Conservation (phyloP, 2,888 invertebrate genomes). For the Papilio gigon region DNA sequence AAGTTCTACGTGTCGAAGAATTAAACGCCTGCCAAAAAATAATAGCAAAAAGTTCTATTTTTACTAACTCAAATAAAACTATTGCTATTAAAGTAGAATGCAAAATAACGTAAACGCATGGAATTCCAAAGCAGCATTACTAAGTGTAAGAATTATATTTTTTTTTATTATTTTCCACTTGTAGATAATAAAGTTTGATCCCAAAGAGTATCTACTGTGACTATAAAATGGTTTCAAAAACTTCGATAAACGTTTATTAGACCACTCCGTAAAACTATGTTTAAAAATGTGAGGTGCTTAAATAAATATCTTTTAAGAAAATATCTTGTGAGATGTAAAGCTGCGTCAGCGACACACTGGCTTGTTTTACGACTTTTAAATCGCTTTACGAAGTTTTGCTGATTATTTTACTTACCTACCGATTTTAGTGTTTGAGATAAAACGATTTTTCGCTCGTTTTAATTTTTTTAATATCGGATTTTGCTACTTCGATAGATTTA, state of each 20-base stretch:
- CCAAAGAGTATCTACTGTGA: background rate
- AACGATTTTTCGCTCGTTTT: background rate
- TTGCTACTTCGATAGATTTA: background rate
- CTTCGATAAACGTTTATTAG: constrained; percentile 21
- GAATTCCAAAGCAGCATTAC: background rate
- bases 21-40: background rate
- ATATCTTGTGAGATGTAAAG: constrained; percentile 22
- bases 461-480: background rate
- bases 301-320: constrained; percentile 14
- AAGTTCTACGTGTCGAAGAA: background rate
- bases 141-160: background rate
- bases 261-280: constrained; percentile 9
- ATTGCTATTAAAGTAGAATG: background rate
- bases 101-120: background rate
- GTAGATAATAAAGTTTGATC: constrained; percentile 4
- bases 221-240: background rate
- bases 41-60: constrained; percentile 4
- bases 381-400: constrained; percentile 28
- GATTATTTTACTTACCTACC: constrained; percentile 26
- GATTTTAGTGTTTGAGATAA: constrained; percentile 18
- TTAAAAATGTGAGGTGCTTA: constrained; percentile 7
- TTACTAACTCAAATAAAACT: no score
- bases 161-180: constrained; percentile 2
- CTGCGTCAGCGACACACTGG: constrained; percentile 22
- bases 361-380: constrained; percentile 33